Conservation (phyloP, 2,888 invertebrate genomes). For the Leptothorax acervorum region DNA sequence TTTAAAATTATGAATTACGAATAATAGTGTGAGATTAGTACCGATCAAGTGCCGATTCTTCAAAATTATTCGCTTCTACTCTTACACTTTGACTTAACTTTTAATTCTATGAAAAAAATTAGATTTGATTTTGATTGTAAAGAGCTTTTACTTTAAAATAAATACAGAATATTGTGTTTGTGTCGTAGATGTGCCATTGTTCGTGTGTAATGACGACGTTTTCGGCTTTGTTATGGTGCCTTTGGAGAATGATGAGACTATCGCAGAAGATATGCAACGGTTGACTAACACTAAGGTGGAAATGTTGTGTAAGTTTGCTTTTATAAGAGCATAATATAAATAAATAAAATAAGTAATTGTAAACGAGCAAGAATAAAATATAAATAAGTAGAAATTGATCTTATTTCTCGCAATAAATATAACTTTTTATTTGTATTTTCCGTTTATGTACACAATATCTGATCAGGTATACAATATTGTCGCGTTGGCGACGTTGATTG, state of each 20-base stretch:
- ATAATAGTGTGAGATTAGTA: not conserved
- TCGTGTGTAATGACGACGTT: constrained; percentile 92
- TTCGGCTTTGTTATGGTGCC: constrained; percentile 95
- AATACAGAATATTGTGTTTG: not conserved
- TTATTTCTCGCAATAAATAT: constrained; percentile 76
- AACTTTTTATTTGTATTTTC: not conserved
- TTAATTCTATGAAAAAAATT: not conserved
- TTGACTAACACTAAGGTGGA: constrained; percentile 92
- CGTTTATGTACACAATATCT: not conserved
- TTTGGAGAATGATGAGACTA: constrained; percentile 89
- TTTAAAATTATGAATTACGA: not conserved
- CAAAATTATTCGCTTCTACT: not conserved
- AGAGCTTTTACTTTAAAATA: not conserved
- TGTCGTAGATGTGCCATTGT: constrained; percentile 87
- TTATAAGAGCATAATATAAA: not conserved
- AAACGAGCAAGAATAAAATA: not conserved
- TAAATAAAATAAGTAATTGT: not conserved
- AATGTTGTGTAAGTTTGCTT: constrained; percentile 88
- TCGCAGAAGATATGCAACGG: constrained; percentile 90
- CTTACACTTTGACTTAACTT: not conserved
- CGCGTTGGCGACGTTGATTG: not conserved
- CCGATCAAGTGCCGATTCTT: not conserved
- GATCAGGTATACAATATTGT: not conserved
- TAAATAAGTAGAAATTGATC: not conserved
- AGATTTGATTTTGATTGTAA: not conserved